These are phyloP conservation scores for Diabrotica undecimpunctata DNA, from an alignment of 1,140 invertebrate genomes.

Conservation along the genomic window DNA sequence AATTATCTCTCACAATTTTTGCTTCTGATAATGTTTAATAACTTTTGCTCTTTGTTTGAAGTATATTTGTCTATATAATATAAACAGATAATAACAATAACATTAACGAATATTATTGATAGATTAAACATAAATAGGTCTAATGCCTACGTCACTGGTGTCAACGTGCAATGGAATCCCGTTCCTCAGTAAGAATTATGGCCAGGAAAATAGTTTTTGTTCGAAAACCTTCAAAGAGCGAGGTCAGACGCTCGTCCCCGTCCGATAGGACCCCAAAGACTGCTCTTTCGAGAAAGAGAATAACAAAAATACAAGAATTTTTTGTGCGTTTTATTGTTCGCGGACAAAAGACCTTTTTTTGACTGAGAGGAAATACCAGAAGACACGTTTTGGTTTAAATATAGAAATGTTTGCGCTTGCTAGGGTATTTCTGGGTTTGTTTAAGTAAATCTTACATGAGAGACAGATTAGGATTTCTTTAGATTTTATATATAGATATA, in stretches of 20 bases:
- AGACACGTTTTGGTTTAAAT: slow-evolving; percentile 23
- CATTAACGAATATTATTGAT: too few species aligned
- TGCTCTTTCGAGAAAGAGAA: slow-evolving; percentile 20
- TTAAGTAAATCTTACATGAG: too few species aligned
- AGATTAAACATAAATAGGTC: too few species aligned
- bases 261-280: slow-evolving; percentile 18
- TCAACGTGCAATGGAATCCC: slow-evolving; percentile 34
- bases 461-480: too few species aligned
- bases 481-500: too few species aligned
- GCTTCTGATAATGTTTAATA: too few species aligned
- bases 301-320: slow-evolving; percentile 35
- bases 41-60: too few species aligned
- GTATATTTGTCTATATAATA: too few species aligned
- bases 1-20: too few species aligned
- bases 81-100: too few species aligned
- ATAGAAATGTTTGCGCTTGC: slow-evolving; percentile 23
- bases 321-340: slow-evolving; percentile 31
- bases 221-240: slow-evolving; percentile 34
- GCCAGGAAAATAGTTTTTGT: slow-evolving; percentile 38
- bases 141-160: background rate
- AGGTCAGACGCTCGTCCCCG: slow-evolving; percentile 30
- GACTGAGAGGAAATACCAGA: slow-evolving; percentile 24
- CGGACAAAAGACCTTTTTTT: slow-evolving; percentile 29
- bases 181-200: slow-evolving; percentile 34
- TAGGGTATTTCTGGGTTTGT: slow-evolving; percentile 18